Percentiles rank a stretch among this genome's conserved stretches.
These are phyloP conservation scores for Myotis yumanensis DNA, from an alignment of 2,113 vertebrate genomes.

Conservation along the genomic window DNA sequence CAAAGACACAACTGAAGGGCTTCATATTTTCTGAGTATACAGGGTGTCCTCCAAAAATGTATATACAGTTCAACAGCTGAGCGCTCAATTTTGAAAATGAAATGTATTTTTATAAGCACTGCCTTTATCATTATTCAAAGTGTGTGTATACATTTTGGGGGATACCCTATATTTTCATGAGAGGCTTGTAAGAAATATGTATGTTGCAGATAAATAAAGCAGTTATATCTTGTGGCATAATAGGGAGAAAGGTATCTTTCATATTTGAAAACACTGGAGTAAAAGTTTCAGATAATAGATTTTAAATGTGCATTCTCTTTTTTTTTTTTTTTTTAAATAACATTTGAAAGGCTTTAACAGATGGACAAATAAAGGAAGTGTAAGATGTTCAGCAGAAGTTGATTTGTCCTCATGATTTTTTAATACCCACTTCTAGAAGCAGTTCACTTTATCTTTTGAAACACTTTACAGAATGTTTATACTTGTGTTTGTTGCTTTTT, in stretches of 20 bases:
- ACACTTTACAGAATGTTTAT: slow-evolving; percentile 40
- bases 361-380: not conserved
- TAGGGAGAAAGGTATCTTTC: slow-evolving; percentile 4
- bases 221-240: not conserved
- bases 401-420: not conserved
- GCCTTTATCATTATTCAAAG: too few species aligned
- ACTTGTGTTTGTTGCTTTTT: slow-evolving; percentile 25
- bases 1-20: slow-evolving; percentile 15
- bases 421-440: slow-evolving; percentile 39
- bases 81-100: too few species aligned
- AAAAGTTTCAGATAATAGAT: not conserved
- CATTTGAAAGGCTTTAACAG: not conserved
- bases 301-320: slow-evolving; percentile 48
- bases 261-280: not conserved
- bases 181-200: not conserved
- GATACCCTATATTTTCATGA: not conserved
- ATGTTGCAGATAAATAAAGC: not conserved
- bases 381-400: not conserved
- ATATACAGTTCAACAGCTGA: too few species aligned
- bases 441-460: slow-evolving; percentile 41
- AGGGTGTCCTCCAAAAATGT: too few species aligned
- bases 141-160: too few species aligned
- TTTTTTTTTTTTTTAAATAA: slow-evolving; percentile 27
- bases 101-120: too few species aligned
- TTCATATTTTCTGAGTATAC: not conserved